Evolutionary conservation across 2,888 invertebrate species (phyloP).

Genomic region (Apamea crenata): DNA sequence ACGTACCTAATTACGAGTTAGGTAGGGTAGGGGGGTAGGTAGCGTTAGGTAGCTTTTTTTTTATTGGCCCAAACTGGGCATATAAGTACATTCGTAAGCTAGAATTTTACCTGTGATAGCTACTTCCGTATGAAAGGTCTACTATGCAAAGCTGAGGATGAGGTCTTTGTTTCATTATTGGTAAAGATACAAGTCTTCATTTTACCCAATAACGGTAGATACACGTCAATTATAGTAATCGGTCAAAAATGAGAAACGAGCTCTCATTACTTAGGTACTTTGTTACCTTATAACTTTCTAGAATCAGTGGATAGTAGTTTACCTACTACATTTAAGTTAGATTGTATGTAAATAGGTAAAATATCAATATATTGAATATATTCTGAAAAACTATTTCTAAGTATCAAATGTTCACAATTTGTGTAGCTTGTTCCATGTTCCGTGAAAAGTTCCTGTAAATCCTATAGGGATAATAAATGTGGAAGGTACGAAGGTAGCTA

Average conservation of each 20-base stretch:
- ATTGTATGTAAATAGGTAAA: not conserved
- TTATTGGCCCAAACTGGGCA: too few species aligned
- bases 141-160: not conserved
- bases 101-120: too few species aligned
- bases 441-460: not conserved
- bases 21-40: too few species aligned
- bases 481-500: not conserved
- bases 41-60: too few species aligned
- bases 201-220: too few species aligned
- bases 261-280: not conserved
- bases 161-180: too few species aligned
- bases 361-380: not conserved
- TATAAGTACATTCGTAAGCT: too few species aligned
- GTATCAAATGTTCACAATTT: too few species aligned
- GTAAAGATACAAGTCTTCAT: too few species aligned
- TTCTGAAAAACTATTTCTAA: not conserved
- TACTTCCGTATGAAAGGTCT: too few species aligned
- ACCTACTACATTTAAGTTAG: not conserved
- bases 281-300: not conserved
- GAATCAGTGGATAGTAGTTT: not conserved
- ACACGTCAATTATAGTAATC: not conserved
- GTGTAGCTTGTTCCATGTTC: not conserved
- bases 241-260: not conserved
- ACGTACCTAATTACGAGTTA: not conserved
- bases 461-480: not conserved